A percentile compares a stretch with the other conserved stretches of the same genome.
Conservation (phyloP, 92 coral and sea anemone species). For the Phenganax subtilis region DNA sequence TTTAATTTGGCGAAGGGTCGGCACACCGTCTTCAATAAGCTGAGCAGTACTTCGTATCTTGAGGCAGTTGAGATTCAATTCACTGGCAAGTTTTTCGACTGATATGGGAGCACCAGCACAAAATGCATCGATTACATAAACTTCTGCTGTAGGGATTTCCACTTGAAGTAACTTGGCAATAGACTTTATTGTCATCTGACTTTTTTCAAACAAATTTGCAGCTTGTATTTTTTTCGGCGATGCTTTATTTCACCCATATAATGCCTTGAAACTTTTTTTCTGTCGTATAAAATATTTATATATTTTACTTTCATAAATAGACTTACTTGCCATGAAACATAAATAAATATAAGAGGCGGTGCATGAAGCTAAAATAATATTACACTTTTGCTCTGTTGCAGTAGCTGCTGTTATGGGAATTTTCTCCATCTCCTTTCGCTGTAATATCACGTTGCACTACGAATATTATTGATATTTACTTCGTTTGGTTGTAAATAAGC, state of each 20-base stretch:
- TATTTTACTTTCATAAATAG: background rate
- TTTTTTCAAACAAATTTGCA: conserved; percentile 17
- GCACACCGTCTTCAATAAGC: background rate
- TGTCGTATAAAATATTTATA: conserved; percentile 4
- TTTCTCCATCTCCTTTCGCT: no score
- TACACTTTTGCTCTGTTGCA: no score
- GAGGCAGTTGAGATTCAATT: conserved; percentile 2
- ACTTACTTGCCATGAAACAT: no score
- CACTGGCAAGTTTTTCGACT: conserved; percentile 32
- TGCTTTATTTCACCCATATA: conserved; percentile 33
- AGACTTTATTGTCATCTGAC: background rate
- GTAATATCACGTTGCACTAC: no score
- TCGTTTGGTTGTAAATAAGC: no score
- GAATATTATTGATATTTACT: no score
- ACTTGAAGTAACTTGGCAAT: conserved; percentile 12
- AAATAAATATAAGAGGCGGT: no score
- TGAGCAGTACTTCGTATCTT: conserved; percentile 1
- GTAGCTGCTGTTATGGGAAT: no score
- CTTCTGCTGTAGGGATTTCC: conserved; percentile 42
- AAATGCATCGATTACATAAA: conserved; percentile 21
- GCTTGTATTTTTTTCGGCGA: conserved; percentile 34
- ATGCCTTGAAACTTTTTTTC: conserved; percentile 29
- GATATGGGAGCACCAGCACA: conserved; percentile 28
- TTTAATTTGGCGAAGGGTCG: conserved; percentile 15
- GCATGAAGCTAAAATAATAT: no score